Conservation (phyloP, 2,888 invertebrate genomes). For the Glomeris marginata region DNA sequence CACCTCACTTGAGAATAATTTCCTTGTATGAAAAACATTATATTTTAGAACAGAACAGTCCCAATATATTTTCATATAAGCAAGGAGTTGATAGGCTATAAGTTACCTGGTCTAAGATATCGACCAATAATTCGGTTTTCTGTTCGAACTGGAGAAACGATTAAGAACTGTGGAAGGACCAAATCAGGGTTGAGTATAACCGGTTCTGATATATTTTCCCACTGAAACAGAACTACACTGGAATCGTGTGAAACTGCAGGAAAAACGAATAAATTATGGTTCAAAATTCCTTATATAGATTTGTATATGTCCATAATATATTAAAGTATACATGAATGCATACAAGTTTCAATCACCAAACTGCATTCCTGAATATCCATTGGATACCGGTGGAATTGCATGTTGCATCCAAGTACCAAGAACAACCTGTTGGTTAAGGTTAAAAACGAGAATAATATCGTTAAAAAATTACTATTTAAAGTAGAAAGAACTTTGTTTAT, state of each 20-base stretch:
- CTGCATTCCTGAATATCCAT: constrained; percentile 76
- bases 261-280: constrained; percentile 7
- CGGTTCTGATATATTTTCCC: constrained; percentile 47
- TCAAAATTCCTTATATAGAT: too few relatives aligned
- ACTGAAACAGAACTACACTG: constrained; percentile 54
- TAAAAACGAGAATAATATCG: too few relatives aligned
- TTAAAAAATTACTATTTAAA: too few relatives aligned
- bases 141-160: constrained; percentile 52
- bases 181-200: constrained; percentile 65
- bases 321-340: neutral
- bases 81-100: too few relatives aligned
- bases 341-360: constrained; percentile 69
- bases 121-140: constrained; percentile 31
- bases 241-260: constrained; percentile 59
- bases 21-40: too few relatives aligned
- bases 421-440: constrained; percentile 75
- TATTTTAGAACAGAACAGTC: too few relatives aligned
- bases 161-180: constrained; percentile 62
- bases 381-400: constrained; percentile 73
- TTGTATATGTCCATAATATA: too few relatives aligned
- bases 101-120: too few relatives aligned
- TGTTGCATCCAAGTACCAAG: constrained; percentile 69
- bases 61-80: too few relatives aligned
- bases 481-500: too few relatives aligned
- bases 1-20: constrained; percentile 43